phyloP scores from a whole-genome alignment of 2,797 vertebrate species.

The Mastacembelus armatus region DNA sequence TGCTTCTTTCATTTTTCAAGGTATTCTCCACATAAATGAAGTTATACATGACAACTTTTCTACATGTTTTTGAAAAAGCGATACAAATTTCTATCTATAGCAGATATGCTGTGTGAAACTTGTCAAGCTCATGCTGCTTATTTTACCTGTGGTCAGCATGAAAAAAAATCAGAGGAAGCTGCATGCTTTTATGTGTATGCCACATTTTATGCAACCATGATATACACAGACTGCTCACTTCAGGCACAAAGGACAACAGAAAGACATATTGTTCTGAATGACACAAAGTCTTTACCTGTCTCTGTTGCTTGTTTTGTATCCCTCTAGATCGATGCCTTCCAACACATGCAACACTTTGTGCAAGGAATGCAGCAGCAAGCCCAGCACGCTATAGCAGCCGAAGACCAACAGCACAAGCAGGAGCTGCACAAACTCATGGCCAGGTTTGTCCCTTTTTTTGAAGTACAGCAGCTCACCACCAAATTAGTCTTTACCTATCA shows the following conservation, averaged over 20 bases:
- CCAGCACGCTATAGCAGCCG: conserved; percentile 92
- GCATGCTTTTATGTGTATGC: too few species aligned
- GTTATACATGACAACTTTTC: neutral
- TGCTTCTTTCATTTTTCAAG: neutral
- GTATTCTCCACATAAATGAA: neutral
- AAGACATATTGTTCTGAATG: neutral
- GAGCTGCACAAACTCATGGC: conserved; percentile 99
- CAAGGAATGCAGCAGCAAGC: conserved; percentile 97
- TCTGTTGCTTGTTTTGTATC: conserved; percentile 9
- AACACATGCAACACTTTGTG: conserved; percentile 99
- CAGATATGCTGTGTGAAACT: neutral
- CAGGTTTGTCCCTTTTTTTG: conserved; percentile 82
- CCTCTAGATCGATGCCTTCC: conserved; percentile 95
- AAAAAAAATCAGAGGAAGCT: too few species aligned
- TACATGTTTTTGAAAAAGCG: neutral
- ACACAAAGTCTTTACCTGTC: neutral
- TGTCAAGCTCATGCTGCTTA: neutral
- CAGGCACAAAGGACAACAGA: neutral
- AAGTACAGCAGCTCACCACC: neutral
- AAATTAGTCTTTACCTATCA: neutral
- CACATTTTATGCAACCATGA: too few species aligned
- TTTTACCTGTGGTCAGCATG: conserved; percentile 4
- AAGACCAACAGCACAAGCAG: conserved; percentile 96
- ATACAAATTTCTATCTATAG: neutral
- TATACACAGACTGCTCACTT: too few species aligned